Conservation (phyloP, 2,797 vertebrate species). For the Sebastiscus albofasciatus region DNA sequence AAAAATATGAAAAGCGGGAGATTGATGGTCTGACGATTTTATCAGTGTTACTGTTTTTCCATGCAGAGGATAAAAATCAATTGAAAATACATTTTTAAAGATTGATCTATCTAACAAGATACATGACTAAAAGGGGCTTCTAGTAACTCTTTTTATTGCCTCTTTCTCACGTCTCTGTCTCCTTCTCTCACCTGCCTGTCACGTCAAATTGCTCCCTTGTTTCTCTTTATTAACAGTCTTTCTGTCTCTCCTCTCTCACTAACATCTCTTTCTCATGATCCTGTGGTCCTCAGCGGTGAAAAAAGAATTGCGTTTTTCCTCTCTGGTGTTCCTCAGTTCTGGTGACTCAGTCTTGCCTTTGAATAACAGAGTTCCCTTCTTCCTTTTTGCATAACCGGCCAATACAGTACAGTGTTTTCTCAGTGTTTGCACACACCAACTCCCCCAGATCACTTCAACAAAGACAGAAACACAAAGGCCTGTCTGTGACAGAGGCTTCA, state of each 20-base stretch:
- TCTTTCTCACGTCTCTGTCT: not conserved
- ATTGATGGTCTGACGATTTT: not conserved
- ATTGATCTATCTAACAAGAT: not conserved
- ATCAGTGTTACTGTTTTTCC: not conserved
- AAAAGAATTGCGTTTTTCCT: slow-evolving; percentile 30
- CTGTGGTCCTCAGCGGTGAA: not conserved
- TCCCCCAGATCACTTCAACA: not conserved
- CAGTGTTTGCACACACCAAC: not conserved
- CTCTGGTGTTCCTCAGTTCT: slow-evolving; percentile 28
- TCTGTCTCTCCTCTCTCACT: not conserved
- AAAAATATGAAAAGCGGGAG: not conserved
- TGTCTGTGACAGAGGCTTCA: not conserved
- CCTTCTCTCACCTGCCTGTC: slow-evolving; percentile 5
- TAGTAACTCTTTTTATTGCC: not conserved
- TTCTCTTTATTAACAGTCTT: slow-evolving; percentile 5
- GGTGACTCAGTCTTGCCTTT: slow-evolving; percentile 72
- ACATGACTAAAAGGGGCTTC: not conserved
- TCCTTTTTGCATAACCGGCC: slow-evolving; percentile 25
- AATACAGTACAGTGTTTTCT: not conserved
- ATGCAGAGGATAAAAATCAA: not conserved
- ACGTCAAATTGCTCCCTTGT: not conserved
- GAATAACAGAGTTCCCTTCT: slow-evolving; percentile 68
- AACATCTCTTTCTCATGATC: not conserved
- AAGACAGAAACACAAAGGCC: not conserved
- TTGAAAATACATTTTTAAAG: not conserved